These are phyloP conservation scores for Torymus texanus DNA, from an alignment of 2,888 invertebrate genomes.

Conservation along the genomic window DNA sequence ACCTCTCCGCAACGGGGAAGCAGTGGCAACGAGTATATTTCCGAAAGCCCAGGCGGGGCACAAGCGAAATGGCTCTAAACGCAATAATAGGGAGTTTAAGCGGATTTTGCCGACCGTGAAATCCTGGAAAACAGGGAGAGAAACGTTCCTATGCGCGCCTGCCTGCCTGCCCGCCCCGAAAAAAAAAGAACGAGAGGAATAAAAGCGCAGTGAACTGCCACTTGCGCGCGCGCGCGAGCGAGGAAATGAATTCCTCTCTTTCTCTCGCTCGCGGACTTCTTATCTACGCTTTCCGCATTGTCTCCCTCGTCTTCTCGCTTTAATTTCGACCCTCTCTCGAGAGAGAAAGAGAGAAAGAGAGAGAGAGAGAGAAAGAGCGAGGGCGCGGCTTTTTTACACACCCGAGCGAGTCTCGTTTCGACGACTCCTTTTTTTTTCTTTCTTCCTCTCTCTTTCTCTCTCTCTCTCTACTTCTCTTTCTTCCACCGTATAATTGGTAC, in stretches of 20 bases:
- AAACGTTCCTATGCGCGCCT: too few relatives aligned
- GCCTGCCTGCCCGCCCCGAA: background rate
- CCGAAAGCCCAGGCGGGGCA: slow-evolving; percentile 2
- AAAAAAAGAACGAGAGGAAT: background rate
- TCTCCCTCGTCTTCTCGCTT: slow-evolving; percentile 17
- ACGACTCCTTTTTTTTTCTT: background rate
- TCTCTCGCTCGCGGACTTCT: slow-evolving; percentile 17
- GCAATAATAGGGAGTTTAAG: slow-evolving; percentile 39
- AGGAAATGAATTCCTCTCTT: slow-evolving; percentile 34
- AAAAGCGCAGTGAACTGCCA: background rate
- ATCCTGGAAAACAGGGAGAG: slow-evolving; percentile 25
- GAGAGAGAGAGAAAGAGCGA: background rate
- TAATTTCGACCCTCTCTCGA: slow-evolving; percentile 12
- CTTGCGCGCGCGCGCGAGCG: too few relatives aligned
- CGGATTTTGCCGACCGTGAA: slow-evolving; percentile 20
- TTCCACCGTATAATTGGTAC: too few relatives aligned
- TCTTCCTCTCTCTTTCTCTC: too few relatives aligned
- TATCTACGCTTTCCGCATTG: background rate
- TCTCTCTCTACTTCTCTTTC: too few relatives aligned
- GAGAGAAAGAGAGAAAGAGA: background rate
- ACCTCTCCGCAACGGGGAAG: too few relatives aligned
- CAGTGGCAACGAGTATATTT: background rate
- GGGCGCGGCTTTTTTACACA: background rate
- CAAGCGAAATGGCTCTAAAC: slow-evolving; percentile 39
- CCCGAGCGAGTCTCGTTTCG: background rate